Percentiles rank a stretch among this genome's conserved stretches.
These are phyloP conservation scores for Rallus crepitans DNA, from an alignment of 2,797 vertebrate species.

Conservation along the genomic window DNA sequence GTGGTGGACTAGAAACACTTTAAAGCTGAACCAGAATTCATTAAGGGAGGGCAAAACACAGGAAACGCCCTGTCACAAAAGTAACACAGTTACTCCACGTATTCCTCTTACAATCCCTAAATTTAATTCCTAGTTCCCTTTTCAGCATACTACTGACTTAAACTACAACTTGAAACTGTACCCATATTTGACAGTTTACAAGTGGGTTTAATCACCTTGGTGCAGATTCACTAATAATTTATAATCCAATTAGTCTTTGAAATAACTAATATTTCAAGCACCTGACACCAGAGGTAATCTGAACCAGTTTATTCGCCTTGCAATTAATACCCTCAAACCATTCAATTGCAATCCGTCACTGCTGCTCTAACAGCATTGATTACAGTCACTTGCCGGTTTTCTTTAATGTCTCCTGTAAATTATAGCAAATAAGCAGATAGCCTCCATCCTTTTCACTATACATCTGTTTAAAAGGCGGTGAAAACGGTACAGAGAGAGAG, in stretches of 20 bases:
- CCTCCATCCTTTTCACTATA: not conserved
- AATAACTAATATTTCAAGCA: conserved; percentile 57
- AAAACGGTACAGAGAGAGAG: not conserved
- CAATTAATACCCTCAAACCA: conserved; percentile 49
- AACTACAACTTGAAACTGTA: conserved; percentile 4
- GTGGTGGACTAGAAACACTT: not conserved
- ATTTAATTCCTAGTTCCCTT: not conserved
- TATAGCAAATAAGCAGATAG: not conserved
- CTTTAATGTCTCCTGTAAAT: not conserved
- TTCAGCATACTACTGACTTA: not conserved
- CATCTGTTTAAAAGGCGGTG: not conserved
- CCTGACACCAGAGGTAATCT: conserved; percentile 25
- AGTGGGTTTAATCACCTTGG: conserved; percentile 37
- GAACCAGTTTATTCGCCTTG: conserved; percentile 6
- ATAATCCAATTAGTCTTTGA: conserved; percentile 39
- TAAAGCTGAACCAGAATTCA: not conserved
- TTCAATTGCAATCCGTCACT: conserved; percentile 27
- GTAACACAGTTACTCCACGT: not conserved
- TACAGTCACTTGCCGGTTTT: not conserved
- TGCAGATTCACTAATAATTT: conserved; percentile 41
- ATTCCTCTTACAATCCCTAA: not conserved
- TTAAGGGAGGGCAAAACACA: not conserved
- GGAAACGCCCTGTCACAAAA: not conserved
- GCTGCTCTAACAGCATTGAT: not conserved
- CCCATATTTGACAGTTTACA: conserved; percentile 1